Evolutionary conservation across 2,888 invertebrate genomes (phyloP), one percentile per base, ranked within the genome.

Genomic region (Pyralis farinalis): DNA sequence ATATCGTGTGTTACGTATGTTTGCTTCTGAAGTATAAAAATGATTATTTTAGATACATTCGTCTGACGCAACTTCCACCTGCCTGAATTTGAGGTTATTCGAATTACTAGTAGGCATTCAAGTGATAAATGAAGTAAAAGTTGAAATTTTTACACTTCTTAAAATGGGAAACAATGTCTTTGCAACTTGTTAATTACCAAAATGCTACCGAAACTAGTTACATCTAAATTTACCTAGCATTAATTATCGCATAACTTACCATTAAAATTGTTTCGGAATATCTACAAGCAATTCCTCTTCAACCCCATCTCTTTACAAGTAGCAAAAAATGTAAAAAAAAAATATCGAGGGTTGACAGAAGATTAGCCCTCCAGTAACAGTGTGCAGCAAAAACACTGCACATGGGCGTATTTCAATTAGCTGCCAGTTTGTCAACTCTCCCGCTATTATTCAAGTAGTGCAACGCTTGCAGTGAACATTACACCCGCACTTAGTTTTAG

Each of bases 371-470:
- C 75, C 66, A 49, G 43, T 58, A n/a, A 64, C 69, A 53, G 57
- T 60, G 45, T 31, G 55, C 46, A 62, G 83, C 82, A 87, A 87
- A 88, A 87, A 87, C 80, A 69, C 65, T 51, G 71, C 84, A 80
- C 73, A 83, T 82, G 87, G 84, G 84, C 82, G 87, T 84, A 69
- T 76, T 78, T 83, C 87, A 86, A 88, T 87, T 88, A 87, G 86
- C 86, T 86, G 86, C 83, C 87, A 83, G 71, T 79, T 80, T 80
- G 81, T 84, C 83, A 84, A 83, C 83, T 80, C 77, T 75, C 73
- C 65, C 62, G 61, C 63, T 65, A 71, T 71, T 69, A 59, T 67
- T 63, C 28, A 34, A 42, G 25, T 31, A 31, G 30, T 29, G 20
- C 11, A 10, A 27, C 12, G 25, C 25, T 25, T 25, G 25, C 25